Evolutionary conservation across 2,797 vertebrate genomes (phyloP), one percentile per base, ranked within the genome.

Genomic region (Enoplosus armatus): DNA sequence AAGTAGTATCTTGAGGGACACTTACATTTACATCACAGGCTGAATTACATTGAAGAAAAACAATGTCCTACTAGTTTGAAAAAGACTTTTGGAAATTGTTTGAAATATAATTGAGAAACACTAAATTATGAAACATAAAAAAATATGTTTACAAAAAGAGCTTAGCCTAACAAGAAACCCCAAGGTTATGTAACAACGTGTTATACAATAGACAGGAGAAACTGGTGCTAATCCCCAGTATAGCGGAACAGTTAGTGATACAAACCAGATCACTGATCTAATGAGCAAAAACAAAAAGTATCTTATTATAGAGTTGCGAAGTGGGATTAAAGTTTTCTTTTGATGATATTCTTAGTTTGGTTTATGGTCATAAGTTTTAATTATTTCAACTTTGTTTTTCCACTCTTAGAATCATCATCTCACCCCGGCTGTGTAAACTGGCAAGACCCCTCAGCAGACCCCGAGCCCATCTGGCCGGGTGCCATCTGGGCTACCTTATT

Each of bases 1-100:
- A 50, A 45, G 68, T 35, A 22, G 53, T 16, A 27, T 66, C 60
- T 48, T 33, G 33, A 31, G 26, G 37, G 55, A 59, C 54, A n/a
- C 18, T 15, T 31, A n/a, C 1, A 24, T 15, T 33, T 35, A 15
- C n/a, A n/a, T 37, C 43, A 48, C 12, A 33, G 27, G 9, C 27
- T 47, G 7, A 64, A 24, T 33, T 14, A 33, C 29, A 50, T 24
- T 48, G 39, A 48, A 6, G n/a, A 22, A 26, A 14, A 59, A 48
- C 29, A 26, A 7, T 20, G 1, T 16, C 29, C 4, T 15, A 31
- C 55, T 48, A 12, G 29, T 47, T 14, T 26, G 6, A 50, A 50
- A 50, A 45, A 27, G 10, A 24, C 48, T 24, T 11, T 24, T 50
- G 41, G 41, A 41, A 43, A 1, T 43, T 26, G 26, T 27, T 22